Evolutionary conservation across 2,797 vertebrate genomes (phyloP).

Genomic region (Erethizon dorsatum): DNA sequence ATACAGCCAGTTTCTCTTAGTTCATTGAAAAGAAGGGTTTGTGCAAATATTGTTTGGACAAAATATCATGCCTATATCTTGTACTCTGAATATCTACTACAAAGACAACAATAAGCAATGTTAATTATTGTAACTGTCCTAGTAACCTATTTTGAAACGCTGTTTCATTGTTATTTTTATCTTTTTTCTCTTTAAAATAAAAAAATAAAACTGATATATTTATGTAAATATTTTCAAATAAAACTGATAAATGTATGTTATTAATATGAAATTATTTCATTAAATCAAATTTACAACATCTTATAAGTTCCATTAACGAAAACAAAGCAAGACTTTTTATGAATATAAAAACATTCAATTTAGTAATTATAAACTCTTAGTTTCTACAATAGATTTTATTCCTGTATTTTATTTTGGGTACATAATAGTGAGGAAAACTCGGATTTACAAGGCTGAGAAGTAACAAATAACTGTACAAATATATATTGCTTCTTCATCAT

Average conservation of each 20-base stretch:
- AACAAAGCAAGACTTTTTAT: neutral
- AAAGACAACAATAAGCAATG: too few species aligned
- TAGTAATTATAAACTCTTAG: conserved; percentile 22
- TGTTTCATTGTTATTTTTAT: too few species aligned
- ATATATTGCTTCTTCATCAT: neutral
- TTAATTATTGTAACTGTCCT: too few species aligned
- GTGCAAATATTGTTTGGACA: too few species aligned
- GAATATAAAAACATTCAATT: neutral
- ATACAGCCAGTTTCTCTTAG: too few species aligned
- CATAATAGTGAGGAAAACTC: neutral
- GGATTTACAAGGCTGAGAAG: conserved; percentile 10
- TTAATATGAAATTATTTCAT: conserved; percentile 39
- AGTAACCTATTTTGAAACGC: too few species aligned
- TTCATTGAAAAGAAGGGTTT: too few species aligned
- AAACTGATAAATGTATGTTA: conserved; percentile 34
- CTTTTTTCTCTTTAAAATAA: too few species aligned
- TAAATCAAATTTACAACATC: conserved; percentile 22
- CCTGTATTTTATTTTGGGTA: conserved; percentile 48
- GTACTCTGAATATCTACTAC: too few species aligned
- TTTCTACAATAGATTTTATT: neutral
- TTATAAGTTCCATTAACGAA: conserved; percentile 31
- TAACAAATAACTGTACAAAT: neutral
- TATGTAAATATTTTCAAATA: conserved; percentile 17
- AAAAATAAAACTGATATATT: conserved; percentile 15
- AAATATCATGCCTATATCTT: too few species aligned